Percentiles rank a stretch among this genome's conserved stretches.
Evolutionary conservation across 2,113 vertebrate species (phyloP).

Genomic region (Paradisaea rubra): DNA sequence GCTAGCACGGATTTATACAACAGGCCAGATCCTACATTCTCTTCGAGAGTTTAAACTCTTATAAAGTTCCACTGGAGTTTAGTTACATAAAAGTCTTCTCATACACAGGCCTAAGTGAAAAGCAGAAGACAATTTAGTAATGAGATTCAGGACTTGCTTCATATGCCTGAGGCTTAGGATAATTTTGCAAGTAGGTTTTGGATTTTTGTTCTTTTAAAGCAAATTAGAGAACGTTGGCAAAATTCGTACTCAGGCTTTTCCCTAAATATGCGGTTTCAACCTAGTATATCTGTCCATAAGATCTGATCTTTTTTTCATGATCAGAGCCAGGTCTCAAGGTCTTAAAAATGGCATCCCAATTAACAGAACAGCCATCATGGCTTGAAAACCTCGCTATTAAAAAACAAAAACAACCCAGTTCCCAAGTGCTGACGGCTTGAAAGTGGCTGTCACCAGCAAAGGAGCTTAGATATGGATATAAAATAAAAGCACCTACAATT

Average conservation of each 20-base stretch:
- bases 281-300: background rate
- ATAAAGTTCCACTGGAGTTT: background rate
- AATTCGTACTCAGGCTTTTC: background rate
- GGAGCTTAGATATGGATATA: slow-evolving; percentile 12
- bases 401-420: slow-evolving; percentile 28
- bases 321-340: slow-evolving; percentile 39
- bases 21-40: background rate
- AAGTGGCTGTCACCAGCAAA: slow-evolving; percentile 40
- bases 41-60: background rate
- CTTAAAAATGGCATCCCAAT: slow-evolving; percentile 37
- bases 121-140: background rate
- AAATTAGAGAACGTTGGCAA: background rate
- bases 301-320: slow-evolving; percentile 21
- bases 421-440: background rate
- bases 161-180: background rate
- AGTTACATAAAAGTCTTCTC: background rate
- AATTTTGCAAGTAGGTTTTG: background rate
- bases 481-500: slow-evolving; percentile 43
- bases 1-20: background rate
- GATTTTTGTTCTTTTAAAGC: background rate
- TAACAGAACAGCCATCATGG: background rate
- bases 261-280: slow-evolving; percentile 5
- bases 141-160: background rate
- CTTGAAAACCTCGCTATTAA: slow-evolving; percentile 2
- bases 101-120: background rate